Conservation (phyloP, 1,140 invertebrate genomes). For the Arion vulgaris region DNA sequence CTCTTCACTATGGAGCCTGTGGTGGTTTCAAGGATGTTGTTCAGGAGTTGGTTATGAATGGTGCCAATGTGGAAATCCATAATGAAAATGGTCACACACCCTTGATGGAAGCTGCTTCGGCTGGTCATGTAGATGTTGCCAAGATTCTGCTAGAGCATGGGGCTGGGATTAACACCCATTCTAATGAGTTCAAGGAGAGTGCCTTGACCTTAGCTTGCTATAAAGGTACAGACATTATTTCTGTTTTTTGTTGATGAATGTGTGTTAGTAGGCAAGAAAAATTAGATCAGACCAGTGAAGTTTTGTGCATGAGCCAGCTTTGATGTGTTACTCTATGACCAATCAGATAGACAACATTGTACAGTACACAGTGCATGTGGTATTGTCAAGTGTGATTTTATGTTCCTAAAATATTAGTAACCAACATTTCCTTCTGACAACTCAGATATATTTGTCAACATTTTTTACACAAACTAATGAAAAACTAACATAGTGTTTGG, state of each 20-base stretch:
- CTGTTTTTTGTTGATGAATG: not conserved
- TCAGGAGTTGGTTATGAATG: conserved; percentile 85
- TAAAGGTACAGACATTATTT: conserved; percentile 78
- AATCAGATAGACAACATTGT: too few relatives aligned
- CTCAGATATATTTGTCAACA: too few relatives aligned
- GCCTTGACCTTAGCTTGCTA: conserved; percentile 95
- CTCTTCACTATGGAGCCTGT: conserved; percentile 98
- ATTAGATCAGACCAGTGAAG: too few relatives aligned
- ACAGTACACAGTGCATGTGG: too few relatives aligned
- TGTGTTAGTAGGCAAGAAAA: too few relatives aligned
- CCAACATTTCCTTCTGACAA: too few relatives aligned
- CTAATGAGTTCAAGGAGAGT: conserved; percentile 95
- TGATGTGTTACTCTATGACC: too few relatives aligned
- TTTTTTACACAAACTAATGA: too few relatives aligned
- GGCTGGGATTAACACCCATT: conserved; percentile 98
- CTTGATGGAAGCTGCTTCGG: conserved; percentile 98
- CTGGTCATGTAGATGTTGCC: conserved; percentile 95
- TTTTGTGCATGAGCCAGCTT: too few relatives aligned
- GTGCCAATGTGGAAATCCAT: conserved; percentile 97
- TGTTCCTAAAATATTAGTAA: too few relatives aligned
- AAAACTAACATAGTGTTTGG: too few relatives aligned
- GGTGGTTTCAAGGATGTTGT: conserved; percentile 96
- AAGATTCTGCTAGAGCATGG: conserved; percentile 92
- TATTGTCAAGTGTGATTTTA: too few relatives aligned
- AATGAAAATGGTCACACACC: conserved; percentile 99